These are phyloP conservation scores for Pteruthius melanotis DNA, from an alignment of 2,113 vertebrate genomes.

Conservation along the genomic window DNA sequence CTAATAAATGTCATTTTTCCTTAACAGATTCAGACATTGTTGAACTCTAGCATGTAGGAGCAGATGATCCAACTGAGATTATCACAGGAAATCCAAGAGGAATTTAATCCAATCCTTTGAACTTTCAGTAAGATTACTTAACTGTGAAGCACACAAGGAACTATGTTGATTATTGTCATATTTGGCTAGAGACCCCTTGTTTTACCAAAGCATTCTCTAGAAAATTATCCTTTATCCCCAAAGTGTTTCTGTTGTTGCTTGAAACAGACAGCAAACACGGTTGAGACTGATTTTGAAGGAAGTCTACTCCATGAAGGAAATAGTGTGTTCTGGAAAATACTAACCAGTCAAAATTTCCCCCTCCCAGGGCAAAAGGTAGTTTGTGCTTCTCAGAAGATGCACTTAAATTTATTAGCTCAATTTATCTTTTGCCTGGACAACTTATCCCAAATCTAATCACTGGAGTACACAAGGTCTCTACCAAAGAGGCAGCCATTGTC, in stretches of 20 bases:
- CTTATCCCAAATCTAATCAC: neutral
- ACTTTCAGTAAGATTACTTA: constrained; percentile 40
- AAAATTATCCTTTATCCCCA: neutral
- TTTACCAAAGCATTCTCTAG: neutral
- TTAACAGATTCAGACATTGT: constrained; percentile 10
- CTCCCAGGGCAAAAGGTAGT: neutral
- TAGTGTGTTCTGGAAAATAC: neutral
- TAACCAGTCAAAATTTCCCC: neutral
- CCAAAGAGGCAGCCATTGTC: neutral
- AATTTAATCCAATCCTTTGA: constrained; percentile 50
- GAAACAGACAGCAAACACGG: neutral
- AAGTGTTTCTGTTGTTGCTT: neutral
- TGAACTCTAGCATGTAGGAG: constrained; percentile 24
- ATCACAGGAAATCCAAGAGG: constrained; percentile 54
- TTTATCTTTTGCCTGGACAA: neutral
- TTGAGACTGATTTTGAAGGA: neutral
- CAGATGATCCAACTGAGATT: constrained; percentile 59
- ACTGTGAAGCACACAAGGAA: constrained; percentile 1
- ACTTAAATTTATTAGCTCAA: neutral
- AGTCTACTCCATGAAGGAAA: neutral
- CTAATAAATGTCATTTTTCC: constrained; percentile 36
- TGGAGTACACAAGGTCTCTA: neutral
- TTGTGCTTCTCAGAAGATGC: neutral
- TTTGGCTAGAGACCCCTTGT: neutral
- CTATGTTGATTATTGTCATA: constrained; percentile 26